Evolutionary conservation across 2,888 invertebrate genomes (phyloP), one percentile per base, ranked within the genome.

Genomic region (Cantharis lateralis): DNA sequence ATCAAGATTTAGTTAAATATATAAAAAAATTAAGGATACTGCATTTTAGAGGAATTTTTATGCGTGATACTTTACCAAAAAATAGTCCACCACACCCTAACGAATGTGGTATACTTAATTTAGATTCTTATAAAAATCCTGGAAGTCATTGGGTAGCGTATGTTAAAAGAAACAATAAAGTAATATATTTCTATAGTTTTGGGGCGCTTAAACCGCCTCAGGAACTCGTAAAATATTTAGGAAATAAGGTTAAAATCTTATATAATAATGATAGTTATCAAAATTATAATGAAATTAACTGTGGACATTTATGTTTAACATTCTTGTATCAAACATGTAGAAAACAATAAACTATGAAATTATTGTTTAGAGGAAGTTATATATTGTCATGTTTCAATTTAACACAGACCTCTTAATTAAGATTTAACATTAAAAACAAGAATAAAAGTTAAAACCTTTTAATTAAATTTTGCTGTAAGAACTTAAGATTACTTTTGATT

Each of bases 91-190:
- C 76, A 15, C 24, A 16, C 15, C 61, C 32, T 68, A 82, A 78
- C 48, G 86, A 86, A 79, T 82, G 82, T 71, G 84, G 76, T 2
- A 79, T 84, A 61, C 69, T 84, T 32, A 86, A 87, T 83, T 82
- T 86, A 73, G 86, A 86, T 81, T 72, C 73, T 66, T 77, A 32
- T 69, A 63, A 62, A 9, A 81, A 81, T 9, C 20, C 66, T 16
- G 86, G 86, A 13, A 84, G 85, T 26, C 86, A 88, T 82, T 86
- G 87, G 86, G 83, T 86, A 80, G 82, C 84, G 71, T 87, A 85
- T 79, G 82, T 78, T 48, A 87, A 87, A 81, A 77, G 80, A 3
- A 80, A 80, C 32, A 76, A 83, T 71, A 64, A 82, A 28, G 80
- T 84, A 20, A 79, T 82, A 70, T 88, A 87, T 80, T 87, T 84